Evolutionary conservation across 2,113 vertebrate genomes (phyloP).

Genomic region (Cochlearius cochlearius): DNA sequence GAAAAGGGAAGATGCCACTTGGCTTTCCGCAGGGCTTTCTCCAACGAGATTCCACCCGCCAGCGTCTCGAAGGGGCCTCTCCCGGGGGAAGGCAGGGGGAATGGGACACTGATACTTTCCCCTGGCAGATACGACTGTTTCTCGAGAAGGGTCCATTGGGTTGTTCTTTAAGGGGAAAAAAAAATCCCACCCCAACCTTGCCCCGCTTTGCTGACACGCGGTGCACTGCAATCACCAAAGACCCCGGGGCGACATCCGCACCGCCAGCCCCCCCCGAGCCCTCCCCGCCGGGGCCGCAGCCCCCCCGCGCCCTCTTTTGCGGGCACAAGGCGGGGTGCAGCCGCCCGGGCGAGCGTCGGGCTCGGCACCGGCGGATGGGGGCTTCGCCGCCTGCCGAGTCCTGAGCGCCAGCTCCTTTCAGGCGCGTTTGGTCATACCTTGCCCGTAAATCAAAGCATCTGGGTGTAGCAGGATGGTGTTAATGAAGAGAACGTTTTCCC

Average conservation of each 20-base stretch:
- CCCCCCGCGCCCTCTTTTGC: no score
- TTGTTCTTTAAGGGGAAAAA: no score
- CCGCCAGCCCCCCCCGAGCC: fast-evolving
- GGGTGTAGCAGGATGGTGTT: neutral
- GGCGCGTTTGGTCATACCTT: neutral
- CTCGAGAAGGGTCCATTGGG: fast-evolving
- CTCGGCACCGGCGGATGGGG: neutral
- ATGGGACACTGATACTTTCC: fast-evolving
- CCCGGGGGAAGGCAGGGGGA: neutral
- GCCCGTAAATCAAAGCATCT: neutral
- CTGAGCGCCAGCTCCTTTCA: neutral
- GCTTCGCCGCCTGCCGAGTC: neutral
- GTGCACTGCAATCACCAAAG: neutral
- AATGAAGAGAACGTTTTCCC: neutral
- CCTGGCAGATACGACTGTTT: neutral
- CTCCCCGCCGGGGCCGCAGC: fast-evolving
- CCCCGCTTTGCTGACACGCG: no score
- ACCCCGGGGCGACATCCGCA: fast-evolving
- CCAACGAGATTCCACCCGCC: neutral
- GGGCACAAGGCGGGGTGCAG: neutral
- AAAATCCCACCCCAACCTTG: neutral
- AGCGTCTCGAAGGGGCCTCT: neutral
- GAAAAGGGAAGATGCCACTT: neutral
- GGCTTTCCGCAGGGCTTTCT: neutral
- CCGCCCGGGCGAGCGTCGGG: fast-evolving